phyloP scores from a whole-genome alignment of 1,140 invertebrate genomes.

The Dendrolimus kikuchii region DNA sequence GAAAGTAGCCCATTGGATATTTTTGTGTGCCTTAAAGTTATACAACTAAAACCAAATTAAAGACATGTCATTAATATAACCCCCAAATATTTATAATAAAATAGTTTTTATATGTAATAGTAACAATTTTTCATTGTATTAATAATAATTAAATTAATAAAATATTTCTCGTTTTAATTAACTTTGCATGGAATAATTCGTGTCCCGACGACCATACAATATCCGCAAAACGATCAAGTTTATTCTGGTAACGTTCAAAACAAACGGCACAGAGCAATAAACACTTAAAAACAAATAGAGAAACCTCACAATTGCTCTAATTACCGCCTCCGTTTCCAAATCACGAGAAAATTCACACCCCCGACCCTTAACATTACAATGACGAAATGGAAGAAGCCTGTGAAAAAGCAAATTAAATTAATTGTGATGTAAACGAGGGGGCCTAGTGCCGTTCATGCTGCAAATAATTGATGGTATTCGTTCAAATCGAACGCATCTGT shows the following conservation, averaged over 20 bases:
- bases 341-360: conserved; percentile 63
- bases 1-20: too few species aligned
- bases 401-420: conserved; percentile 68
- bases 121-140: too few species aligned
- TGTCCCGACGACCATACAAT: conserved; percentile 5
- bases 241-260: conserved; percentile 34
- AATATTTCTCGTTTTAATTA: too few species aligned
- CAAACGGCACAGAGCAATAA: conserved; percentile 39
- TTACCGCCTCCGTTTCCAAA: conserved; percentile 59
- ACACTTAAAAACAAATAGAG: conserved; percentile 57
- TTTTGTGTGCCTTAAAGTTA: too few species aligned
- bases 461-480: conserved; percentile 44
- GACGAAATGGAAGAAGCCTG: conserved; percentile 58
- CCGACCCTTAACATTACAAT: conserved; percentile 52
- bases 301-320: conserved; percentile 59
- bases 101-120: too few species aligned
- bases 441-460: conserved; percentile 32
- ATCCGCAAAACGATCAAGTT: conserved; percentile 20
- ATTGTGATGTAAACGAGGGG: conserved; percentile 64
- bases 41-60: too few species aligned
- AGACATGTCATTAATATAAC: too few species aligned
- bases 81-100: too few species aligned
- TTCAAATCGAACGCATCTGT: conserved; percentile 27
- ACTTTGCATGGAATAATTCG: too few species aligned
- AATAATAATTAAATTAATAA: too few species aligned